Base-by-base conservation (phyloP, 2,113 vertebrate genomes). In the Taurulus bubalis region DNA sequence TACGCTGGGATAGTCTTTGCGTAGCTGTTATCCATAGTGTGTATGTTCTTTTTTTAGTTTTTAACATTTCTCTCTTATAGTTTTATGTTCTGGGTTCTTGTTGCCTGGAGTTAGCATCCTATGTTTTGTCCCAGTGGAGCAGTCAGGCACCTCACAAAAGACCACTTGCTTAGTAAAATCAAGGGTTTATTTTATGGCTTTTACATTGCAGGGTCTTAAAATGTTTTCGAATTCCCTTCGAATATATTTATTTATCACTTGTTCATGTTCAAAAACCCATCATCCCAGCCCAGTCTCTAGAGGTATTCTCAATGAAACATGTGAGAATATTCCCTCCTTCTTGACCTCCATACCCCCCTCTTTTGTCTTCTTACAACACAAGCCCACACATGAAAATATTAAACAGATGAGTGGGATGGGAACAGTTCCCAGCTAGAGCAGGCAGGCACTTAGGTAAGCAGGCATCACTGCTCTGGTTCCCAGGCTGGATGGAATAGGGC, bases 371-470 rank as follows among this genome's bases (percentile, higher is more conserved):
- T 85, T 88, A 87, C 87, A 91, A 90, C 86, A 88, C 94, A 95
- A 93, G 94, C 87, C 91, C 90, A 88, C 86, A 89, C 94, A 93
- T 83, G 93, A 93, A 94, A 95, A 95, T 93, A 94, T 94, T 94
- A 95, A 95, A 95, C 94, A 93, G 92, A 95, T 94, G 92, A 95
- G 92, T 80, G 71, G 90, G 90, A 94, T 94, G 94, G 92, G 94
- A 95, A 95, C 83, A 16, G 84, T 84, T 94, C 85, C 83, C 82
- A 80, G 90, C 51, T 42, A 89, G 76, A 90, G 86, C 87, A 83
- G 89, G 83, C 86, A 92, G 79, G 87, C 87, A 89, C 88, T 91
- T 88, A 90, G 66, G 90, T 82, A 87, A 90, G 85, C 81, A 80
- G 64, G 77, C 85, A 84, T 85, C 82, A 32, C 64, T 75, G 75